Conservation (phyloP, 2,113 vertebrate genomes). For the Azemiops feae region DNA sequence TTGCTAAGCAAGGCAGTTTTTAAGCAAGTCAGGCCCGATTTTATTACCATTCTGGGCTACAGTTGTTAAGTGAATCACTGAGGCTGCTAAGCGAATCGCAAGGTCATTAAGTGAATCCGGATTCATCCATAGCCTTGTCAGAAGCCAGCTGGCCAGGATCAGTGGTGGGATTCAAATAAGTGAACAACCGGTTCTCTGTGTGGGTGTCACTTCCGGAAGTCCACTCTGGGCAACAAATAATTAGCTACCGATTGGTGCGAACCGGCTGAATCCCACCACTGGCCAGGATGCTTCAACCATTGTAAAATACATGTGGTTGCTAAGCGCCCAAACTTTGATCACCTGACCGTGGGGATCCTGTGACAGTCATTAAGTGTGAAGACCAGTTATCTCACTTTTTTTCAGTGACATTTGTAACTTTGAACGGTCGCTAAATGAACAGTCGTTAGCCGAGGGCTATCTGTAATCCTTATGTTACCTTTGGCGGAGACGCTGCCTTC, state of each 20-base stretch:
- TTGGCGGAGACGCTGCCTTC: neutral
- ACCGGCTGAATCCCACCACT: too few species aligned
- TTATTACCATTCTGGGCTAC: neutral
- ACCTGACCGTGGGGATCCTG: neutral
- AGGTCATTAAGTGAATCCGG: neutral
- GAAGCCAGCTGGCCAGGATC: neutral
- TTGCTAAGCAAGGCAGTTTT: neutral
- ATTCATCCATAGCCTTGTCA: neutral
- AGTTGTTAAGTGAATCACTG: neutral
- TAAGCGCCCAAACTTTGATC: neutral
- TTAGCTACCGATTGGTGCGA: too few species aligned
- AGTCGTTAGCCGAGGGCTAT: neutral
- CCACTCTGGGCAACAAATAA: too few species aligned
- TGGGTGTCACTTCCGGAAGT: too few species aligned
- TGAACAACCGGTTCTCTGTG: too few species aligned
- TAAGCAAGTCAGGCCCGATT: neutral
- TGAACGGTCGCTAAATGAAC: neutral
- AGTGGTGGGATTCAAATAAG: too few species aligned
- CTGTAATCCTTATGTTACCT: neutral
- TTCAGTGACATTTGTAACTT: neutral
- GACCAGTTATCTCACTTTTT: neutral
- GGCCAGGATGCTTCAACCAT: neutral
- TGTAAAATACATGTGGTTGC: neutral
- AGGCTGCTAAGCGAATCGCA: neutral
- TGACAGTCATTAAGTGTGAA: neutral